These are phyloP conservation scores for Parnassius glacialis DNA, from an alignment of 2,888 invertebrate species.

Conservation along the genomic window DNA sequence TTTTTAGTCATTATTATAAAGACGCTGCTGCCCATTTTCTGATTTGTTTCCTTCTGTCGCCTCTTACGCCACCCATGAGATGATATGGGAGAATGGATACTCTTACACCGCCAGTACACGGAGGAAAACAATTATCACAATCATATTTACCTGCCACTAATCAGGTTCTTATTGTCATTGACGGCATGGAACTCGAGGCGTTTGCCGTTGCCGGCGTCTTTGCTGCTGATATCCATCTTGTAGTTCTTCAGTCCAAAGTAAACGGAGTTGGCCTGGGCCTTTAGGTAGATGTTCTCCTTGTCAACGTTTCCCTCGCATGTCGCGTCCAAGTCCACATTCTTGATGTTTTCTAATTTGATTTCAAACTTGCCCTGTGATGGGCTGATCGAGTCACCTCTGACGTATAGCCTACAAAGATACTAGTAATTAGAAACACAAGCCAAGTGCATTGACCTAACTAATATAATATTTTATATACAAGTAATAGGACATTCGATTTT, in stretches of 20 bases:
- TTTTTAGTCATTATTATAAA: too few relatives aligned
- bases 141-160: conserved; percentile 83
- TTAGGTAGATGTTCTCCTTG: conserved; percentile 84
- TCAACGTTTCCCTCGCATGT: conserved; percentile 79
- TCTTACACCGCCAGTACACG: too few relatives aligned
- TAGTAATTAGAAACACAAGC: background rate
- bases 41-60: too few relatives aligned
- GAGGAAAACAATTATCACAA: background rate
- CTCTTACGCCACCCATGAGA: too few relatives aligned
- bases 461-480: too few relatives aligned
- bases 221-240: conserved; percentile 83
- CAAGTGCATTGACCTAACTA: too few relatives aligned
- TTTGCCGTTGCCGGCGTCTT: conserved; percentile 81
- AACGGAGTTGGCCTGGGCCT: conserved; percentile 82
- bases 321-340: conserved; percentile 77
- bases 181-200: conserved; percentile 83
- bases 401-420: conserved; percentile 49
- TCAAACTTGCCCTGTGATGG: conserved; percentile 82
- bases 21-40: too few relatives aligned
- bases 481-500: too few relatives aligned
- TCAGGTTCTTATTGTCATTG: conserved; percentile 83
- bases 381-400: conserved; percentile 67
- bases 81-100: too few relatives aligned
- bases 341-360: conserved; percentile 74
- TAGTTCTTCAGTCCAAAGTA: conserved; percentile 84